Conservation (phyloP, 2,113 vertebrate species). For the Buteo buteo region DNA sequence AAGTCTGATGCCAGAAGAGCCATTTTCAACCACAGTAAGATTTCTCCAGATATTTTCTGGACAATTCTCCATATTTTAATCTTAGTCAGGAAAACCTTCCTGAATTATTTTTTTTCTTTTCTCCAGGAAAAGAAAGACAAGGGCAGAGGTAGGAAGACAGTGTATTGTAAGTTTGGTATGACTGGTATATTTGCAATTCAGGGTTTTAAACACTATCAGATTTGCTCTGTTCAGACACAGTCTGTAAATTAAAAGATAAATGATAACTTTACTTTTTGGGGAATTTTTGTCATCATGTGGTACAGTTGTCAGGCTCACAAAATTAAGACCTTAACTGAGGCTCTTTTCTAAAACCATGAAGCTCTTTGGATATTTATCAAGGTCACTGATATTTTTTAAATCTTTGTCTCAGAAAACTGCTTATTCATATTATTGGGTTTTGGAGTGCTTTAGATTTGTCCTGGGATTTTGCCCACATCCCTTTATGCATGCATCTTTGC, state of each 20-base stretch:
- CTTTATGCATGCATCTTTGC: background rate
- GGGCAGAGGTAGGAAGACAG: background rate
- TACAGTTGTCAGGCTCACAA: background rate
- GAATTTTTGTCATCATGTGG: background rate
- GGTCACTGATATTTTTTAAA: background rate
- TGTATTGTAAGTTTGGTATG: background rate
- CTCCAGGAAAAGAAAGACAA: background rate
- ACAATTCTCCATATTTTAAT: background rate
- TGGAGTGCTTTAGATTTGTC: background rate
- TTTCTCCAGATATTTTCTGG: background rate
- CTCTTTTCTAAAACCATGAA: background rate
- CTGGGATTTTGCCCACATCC: background rate
- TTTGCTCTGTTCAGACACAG: background rate
- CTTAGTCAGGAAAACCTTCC: background rate
- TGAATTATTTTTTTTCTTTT: background rate
- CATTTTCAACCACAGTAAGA: background rate
- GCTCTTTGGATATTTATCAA: background rate
- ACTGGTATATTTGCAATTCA: background rate
- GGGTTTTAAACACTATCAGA: background rate
- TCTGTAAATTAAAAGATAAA: background rate
- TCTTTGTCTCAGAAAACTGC: background rate
- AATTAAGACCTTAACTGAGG: background rate
- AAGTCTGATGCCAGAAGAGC: background rate
- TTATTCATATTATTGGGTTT: background rate
- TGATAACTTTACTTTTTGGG: background rate